Base-by-base conservation (phyloP, 1,140 invertebrate species). In the Drosophila bocki region DNA sequence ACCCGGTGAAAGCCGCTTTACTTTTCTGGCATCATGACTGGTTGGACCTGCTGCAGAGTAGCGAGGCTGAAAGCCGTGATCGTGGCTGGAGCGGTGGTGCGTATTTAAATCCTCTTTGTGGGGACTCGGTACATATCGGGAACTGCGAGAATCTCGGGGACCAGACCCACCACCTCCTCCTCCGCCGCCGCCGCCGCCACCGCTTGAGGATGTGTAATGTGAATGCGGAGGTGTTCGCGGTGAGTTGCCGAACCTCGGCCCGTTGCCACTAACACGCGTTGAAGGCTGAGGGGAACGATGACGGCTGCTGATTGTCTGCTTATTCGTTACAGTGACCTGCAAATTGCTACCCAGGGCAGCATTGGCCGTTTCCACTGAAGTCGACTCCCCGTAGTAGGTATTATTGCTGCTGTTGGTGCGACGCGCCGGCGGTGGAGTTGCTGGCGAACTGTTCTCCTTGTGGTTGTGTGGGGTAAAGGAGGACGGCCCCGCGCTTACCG, bases 401-500 rank as follows among this genome's bases (percentile, higher is more conserved):
- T 65, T 72, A 44, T 71, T 85, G 58, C 81, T 86, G 65, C 63
- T 86, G 35, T 85, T 90, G 7, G 78, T 56, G 39, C 81, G 85
- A 19, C 85, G 78, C 26, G 51, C 70, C 11, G 94, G 91, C 12
- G 94, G 91, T 17, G 85, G 94, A 13, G 95, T 96, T 0, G 94
- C 93, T 1, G 95, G 94, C 0, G 95, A 95, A 41, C 53, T 94
- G 92, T 87, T 94, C 93, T 82, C 82, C 61, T 67, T 92, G 48
- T 80, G 82, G 61, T 76, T 91, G 50, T 80, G 78, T 17, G 91
- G 87, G 32, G 91, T 92, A 58, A 91, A 90, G 26, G 94, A 44
- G 29, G 62, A 76, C 0, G 94, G 93, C 26, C 94, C 44, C 82
- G 93, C 64, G 48, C 82, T 83, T n/a, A 81, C 93, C 91, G 54